Conservation (phyloP, 2,888 invertebrate genomes). For the Aleiodes testaceus region DNA sequence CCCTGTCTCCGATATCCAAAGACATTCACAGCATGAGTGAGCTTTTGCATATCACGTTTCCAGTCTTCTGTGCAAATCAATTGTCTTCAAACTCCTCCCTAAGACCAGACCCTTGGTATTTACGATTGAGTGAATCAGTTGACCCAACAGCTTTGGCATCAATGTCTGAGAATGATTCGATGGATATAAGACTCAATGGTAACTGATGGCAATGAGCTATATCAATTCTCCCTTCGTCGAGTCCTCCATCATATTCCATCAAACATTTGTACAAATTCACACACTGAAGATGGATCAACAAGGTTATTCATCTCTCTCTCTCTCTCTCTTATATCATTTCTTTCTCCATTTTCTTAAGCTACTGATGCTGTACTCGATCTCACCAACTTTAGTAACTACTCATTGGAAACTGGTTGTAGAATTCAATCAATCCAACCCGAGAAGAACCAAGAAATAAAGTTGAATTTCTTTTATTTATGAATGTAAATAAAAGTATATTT, state of each 20-base stretch:
- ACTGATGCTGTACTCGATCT: constrained; percentile 36
- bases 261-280: constrained; percentile 53
- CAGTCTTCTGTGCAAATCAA: constrained; percentile 23
- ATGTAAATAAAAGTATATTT: not conserved
- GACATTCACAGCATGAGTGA: constrained; percentile 34
- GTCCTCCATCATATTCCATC: constrained; percentile 69
- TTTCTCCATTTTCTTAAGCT: constrained; percentile 22
- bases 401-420: constrained; percentile 1
- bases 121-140: constrained; percentile 20
- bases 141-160: constrained; percentile 20
- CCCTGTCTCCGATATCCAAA: constrained; percentile 14
- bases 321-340: constrained; percentile 26
- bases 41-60: constrained; percentile 25
- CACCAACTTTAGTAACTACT: constrained; percentile 36
- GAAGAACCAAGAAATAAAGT: not conserved
- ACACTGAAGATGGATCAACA: constrained; percentile 24
- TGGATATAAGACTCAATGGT: constrained; percentile 28
- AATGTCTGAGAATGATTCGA: not conserved
- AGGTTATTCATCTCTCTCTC: constrained; percentile 8
- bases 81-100: constrained; percentile 10
- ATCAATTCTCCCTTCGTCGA: constrained; percentile 36
- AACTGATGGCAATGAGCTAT: constrained; percentile 42
- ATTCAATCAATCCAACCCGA: not conserved
- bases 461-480: not conserved
- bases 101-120: constrained; percentile 1